Conservation (phyloP, 2,888 invertebrate genomes). For the Caenorhabditis japonica region DNA sequence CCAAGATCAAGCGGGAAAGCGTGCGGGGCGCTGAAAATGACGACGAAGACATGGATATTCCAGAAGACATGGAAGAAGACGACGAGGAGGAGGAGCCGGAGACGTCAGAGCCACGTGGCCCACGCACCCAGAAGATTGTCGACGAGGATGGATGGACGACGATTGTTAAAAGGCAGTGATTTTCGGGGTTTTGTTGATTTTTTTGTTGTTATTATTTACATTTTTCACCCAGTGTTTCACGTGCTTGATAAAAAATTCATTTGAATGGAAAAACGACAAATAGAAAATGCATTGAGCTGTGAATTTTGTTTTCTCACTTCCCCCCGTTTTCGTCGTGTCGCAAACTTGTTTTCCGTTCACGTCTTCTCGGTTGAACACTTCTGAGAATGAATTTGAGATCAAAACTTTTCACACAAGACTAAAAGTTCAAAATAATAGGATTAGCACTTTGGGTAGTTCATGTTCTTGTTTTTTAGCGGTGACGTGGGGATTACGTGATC, state of each 20-base stretch:
- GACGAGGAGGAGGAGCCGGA: constrained; percentile 31
- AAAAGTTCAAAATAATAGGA: no score
- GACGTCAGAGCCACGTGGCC: constrained; percentile 25
- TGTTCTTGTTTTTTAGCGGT: no score
- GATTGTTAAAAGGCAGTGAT: constrained; percentile 50
- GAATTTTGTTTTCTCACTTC: no score
- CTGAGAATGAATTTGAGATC: no score
- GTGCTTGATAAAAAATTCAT: neutral
- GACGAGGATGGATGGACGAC: constrained; percentile 74
- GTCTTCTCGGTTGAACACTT: no score
- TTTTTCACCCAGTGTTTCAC: neutral
- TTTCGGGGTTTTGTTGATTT: neutral
- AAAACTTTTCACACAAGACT: no score
- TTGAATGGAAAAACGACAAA: no score
- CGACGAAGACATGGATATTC: constrained; percentile 53
- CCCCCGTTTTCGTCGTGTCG: no score
- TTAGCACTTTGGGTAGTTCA: no score
- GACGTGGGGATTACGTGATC: no score
- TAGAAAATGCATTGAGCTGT: no score
- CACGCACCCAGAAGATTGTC: constrained; percentile 57
- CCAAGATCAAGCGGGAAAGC: constrained; percentile 44
- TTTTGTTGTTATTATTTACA: constrained; percentile 2
- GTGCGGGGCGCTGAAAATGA: constrained; percentile 46
- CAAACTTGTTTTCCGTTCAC: no score
- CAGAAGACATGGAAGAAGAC: constrained; percentile 27